Conservation (phyloP, 2,888 invertebrate species). For the Drosophila monieri region DNA sequence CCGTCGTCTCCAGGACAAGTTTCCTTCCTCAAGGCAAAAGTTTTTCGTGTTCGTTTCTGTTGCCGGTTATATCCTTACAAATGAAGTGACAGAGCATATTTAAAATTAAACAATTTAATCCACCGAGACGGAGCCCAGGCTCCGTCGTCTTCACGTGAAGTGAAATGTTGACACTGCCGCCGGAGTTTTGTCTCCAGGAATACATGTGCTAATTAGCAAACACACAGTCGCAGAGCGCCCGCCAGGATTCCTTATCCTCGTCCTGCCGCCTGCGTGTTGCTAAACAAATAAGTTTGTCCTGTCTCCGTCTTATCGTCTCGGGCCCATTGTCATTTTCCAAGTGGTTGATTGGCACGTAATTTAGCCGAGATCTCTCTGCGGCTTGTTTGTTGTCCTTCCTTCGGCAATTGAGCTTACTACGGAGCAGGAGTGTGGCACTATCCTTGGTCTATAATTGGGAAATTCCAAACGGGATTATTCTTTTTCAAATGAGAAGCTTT, state of each 20-base stretch:
- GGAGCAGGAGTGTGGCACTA: slow-evolving; percentile 18
- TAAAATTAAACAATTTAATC: slow-evolving; percentile 80
- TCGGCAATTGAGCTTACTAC: slow-evolving; percentile 33
- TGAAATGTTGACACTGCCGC: slow-evolving; percentile 77
- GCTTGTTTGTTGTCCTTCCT: slow-evolving; percentile 35
- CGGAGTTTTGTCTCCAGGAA: slow-evolving; percentile 69
- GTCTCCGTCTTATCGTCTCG: slow-evolving; percentile 62
- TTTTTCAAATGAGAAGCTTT: background rate
- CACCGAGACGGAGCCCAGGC: slow-evolving; percentile 60
- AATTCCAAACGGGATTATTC: slow-evolving; percentile 6
- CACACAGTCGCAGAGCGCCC: slow-evolving; percentile 52
- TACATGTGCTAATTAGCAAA: slow-evolving; percentile 79
- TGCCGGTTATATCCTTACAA: slow-evolving; percentile 60
- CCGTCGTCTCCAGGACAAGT: slow-evolving; percentile 34
- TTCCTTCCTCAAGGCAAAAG: slow-evolving; percentile 33
- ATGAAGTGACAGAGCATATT: slow-evolving; percentile 80
- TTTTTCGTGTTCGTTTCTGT: slow-evolving; percentile 42
- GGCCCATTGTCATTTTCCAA: slow-evolving; percentile 71
- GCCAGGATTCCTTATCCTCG: slow-evolving; percentile 50
- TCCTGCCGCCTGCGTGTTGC: slow-evolving; percentile 44
- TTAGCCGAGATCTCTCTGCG: slow-evolving; percentile 52
- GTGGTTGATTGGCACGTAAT: slow-evolving; percentile 79
- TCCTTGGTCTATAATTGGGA: slow-evolving; percentile 27
- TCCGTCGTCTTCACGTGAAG: slow-evolving; percentile 63
- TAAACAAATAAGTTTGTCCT: slow-evolving; percentile 70